Base-by-base conservation (phyloP, 2,888 invertebrate genomes). In the Agriotes lineatus region DNA sequence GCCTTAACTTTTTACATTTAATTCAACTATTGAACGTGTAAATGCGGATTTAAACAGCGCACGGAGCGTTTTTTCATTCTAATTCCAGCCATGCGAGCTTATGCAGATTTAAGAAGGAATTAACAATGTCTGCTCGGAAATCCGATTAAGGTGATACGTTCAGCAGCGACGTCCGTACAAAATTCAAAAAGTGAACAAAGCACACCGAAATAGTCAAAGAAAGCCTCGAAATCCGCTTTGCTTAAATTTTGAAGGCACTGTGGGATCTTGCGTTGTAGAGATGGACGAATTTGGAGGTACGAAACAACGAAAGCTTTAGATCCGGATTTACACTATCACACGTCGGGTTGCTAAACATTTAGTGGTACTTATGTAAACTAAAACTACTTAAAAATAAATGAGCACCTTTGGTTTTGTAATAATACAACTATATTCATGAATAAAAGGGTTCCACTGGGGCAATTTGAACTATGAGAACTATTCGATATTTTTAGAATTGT, bases 321-420 rank as follows among this genome's bases (percentile, higher is more conserved):
- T 70, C 70, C 70, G 70, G 50, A 62, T 67, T 66, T 67, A 67
- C 67, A 70, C 67, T 63, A 67, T 66, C 63, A 62, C 70, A 63
- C 35, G 45, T 56, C 56, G 39, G 18, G 57, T 67, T 67, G 52
- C 50, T 50, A 58, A 63, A 35, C 45, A 33, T 64, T 64, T 48
- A 69, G 42, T 33, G 48, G 54, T 69, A 54, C 61, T 63, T 68
- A 62, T 57, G 70, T 64, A 54, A 73, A 76, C 76, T 75, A 77
- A 75, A 75, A 18, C 71, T 77, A 78, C 74, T 74, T 78, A 79
- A 67, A 78, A 80, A 75, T 75, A 77, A 79, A 80, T 80, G 81
- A 81, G 81, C 82, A 82, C 82, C 81, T 81, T 82, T 82, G 81
- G 82, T 81, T 80, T 76, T 80, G 77, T 77, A 77, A 79, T 78